Percentiles rank a stretch among this genome's conserved stretches.
phyloP scores from a whole-genome alignment of 1,140 invertebrate genomes.

The Centruroides sculpturatus region DNA sequence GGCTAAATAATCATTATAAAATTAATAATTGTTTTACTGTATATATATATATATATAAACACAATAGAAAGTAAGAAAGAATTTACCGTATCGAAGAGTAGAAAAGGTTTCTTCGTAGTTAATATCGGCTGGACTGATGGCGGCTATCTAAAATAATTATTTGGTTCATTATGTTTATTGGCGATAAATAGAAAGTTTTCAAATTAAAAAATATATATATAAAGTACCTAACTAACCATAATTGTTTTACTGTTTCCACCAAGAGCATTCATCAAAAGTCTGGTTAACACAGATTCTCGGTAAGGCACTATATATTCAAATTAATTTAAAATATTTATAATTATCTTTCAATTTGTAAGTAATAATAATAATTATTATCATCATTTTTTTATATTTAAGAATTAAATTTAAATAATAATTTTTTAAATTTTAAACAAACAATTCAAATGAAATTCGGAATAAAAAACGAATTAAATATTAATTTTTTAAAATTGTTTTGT shows the following conservation, averaged over 20 bases:
- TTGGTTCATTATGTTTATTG: background rate
- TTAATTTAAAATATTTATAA: no score
- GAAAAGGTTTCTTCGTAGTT: constrained; percentile 48
- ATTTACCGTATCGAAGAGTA: constrained; percentile 41
- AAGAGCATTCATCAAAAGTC: constrained; percentile 46
- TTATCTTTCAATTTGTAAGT: no score
- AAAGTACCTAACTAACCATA: constrained; percentile 33
- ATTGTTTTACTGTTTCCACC: constrained; percentile 51
- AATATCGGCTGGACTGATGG: constrained; percentile 47
- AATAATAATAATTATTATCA: no score
- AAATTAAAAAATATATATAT: no score
- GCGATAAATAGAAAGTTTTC: background rate
- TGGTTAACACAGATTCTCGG: constrained; percentile 46
- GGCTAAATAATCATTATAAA: constrained; percentile 23
- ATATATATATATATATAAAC: background rate
- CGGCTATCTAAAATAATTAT: constrained; percentile 37
- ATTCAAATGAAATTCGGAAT: no score
- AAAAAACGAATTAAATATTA: no score
- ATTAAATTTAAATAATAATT: no score
- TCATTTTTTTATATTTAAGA: no score
- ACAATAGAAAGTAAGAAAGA: background rate
- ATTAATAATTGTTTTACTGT: background rate
- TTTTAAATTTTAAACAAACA: no score
- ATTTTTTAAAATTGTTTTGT: no score
- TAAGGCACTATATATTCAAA: constrained; percentile 35